Evolutionary conservation across 2,113 vertebrate species (phyloP), one percentile per base, ranked within the genome.

Genomic region (Micronisus gabar): DNA sequence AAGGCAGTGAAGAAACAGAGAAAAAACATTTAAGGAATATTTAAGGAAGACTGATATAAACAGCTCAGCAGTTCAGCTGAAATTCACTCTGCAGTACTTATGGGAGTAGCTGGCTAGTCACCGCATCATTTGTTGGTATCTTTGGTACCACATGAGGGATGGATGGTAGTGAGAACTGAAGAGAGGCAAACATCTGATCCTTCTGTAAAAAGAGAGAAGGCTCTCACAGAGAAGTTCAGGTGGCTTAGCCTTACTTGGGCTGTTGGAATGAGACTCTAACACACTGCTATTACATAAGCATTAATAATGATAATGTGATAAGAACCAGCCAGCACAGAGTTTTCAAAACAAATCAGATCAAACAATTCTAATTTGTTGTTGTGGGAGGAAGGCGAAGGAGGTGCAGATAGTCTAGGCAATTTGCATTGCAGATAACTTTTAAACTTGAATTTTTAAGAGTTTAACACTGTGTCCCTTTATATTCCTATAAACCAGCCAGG

Each of bases 321-420:
- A 90, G 83, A 90, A 75, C 4, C 41, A 93, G 26, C 18, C 41
- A 68, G 38, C 40, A 41, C 5, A 3, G 20, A 85, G 26, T 92
- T 92, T 93, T 88, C 79, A 93, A 92, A 95, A 94, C 36, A 95
- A 82, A 65, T 88, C 61, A 93, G 71, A 87, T 62, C 22, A 75
- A 59, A 68, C 55, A 21, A 65, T 92, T 94, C 30, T 75, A 61
- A 88, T 63, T 85, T 75, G 9, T 89, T 89, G 16, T 80, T 74
- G 74, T 94, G 66, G 90, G 81, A 92, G 79, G 61, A 71, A 90
- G 70, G 61, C 3, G 9, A 90, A 90, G 74, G 66, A 92, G 29
- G 40, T 4, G 1, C 32, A 96, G 43, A 82, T 50, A 90, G 18
- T 76, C 52, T 48, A 47, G 34, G 70, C 40, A 79, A 85, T 92